A percentile compares a stretch with the other conserved stretches of the same genome.
Evolutionary conservation across 1,140 invertebrate genomes (phyloP).

Genomic region (Drosophila nannoptera): DNA sequence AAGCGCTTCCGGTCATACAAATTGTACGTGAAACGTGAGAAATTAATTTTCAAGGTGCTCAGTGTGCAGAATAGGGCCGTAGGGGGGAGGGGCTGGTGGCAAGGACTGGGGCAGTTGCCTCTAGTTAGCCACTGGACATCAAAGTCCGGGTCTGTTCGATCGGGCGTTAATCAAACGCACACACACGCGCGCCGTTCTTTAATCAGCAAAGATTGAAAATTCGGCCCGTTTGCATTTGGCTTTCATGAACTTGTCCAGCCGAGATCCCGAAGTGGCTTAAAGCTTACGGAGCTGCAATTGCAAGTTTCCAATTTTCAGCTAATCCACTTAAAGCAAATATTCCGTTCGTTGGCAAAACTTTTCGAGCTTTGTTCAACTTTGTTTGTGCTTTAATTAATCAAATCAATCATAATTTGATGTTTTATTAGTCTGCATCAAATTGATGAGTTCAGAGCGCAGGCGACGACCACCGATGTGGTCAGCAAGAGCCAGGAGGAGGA

Average conservation of each 20-base stretch:
- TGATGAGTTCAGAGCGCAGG: not conserved
- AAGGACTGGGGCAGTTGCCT: not conserved
- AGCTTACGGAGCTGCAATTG: no score
- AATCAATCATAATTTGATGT: conserved; percentile 7
- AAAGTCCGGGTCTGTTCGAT: conserved; percentile 3
- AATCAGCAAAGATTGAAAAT: conserved; percentile 2
- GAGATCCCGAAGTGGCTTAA: no score
- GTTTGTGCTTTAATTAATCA: conserved; percentile 4
- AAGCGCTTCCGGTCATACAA: conserved; percentile 68
- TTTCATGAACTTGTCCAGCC: not conserved
- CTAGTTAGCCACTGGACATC: conserved; percentile 1
- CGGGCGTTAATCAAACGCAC: not conserved
- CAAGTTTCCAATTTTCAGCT: no score
- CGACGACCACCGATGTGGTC: not conserved
- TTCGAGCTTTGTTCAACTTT: no score
- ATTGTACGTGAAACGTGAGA: conserved; percentile 70
- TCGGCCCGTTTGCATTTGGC: not conserved
- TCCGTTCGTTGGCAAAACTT: no score
- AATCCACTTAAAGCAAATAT: no score
- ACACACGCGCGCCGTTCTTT: not conserved
- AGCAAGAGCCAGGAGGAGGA: not conserved
- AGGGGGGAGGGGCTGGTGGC: not conserved
- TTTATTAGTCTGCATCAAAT: not conserved
- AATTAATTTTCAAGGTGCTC: conserved; percentile 65
- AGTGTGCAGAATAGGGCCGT: not conserved